These are phyloP conservation scores for Furcula furcula DNA, from an alignment of 2,888 invertebrate species.

Conservation along the genomic window DNA sequence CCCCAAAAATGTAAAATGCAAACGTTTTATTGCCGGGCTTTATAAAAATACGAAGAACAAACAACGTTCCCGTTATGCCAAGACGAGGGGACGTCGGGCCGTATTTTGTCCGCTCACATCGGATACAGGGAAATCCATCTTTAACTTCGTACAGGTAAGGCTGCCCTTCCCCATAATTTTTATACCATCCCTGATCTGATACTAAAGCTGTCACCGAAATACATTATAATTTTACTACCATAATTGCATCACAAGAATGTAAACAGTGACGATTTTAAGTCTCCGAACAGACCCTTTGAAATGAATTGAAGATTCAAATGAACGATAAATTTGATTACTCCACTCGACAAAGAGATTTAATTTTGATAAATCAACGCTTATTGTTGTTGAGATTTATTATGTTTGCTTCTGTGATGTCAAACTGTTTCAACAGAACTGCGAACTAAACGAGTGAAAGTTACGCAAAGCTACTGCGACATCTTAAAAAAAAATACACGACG, in stretches of 20 bases:
- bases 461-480: conserved; percentile 2
- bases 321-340: conserved; percentile 78
- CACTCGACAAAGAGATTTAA: conserved; percentile 74
- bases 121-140: conserved; percentile 48
- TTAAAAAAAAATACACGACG: too few relatives aligned
- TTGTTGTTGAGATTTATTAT: conserved; percentile 68
- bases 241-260: conserved; percentile 45
- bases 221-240: conserved; percentile 30
- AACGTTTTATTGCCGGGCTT: conserved; percentile 78
- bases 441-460: conserved; percentile 12
- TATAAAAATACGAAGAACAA: conserved; percentile 77
- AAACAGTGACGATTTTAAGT: conserved; percentile 49
- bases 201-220: conserved; percentile 15
- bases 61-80: conserved; percentile 69
- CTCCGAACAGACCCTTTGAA: conserved; percentile 53
- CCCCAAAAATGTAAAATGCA: conserved; percentile 77
- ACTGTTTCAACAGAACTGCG: conserved; percentile 36
- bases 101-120: conserved; percentile 59
- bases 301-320: conserved; percentile 72
- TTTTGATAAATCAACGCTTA: conserved; percentile 77
- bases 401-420: conserved; percentile 45
- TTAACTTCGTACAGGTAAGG: conserved; percentile 47
- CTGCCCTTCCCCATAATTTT: conserved; percentile 13
- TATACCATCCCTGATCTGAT: conserved; percentile 15
- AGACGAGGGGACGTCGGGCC: conserved; percentile 63